Percentiles rank a stretch among this genome's conserved stretches.
Conservation (phyloP, 2,797 vertebrate genomes). For the Anisognathus igniventris region DNA sequence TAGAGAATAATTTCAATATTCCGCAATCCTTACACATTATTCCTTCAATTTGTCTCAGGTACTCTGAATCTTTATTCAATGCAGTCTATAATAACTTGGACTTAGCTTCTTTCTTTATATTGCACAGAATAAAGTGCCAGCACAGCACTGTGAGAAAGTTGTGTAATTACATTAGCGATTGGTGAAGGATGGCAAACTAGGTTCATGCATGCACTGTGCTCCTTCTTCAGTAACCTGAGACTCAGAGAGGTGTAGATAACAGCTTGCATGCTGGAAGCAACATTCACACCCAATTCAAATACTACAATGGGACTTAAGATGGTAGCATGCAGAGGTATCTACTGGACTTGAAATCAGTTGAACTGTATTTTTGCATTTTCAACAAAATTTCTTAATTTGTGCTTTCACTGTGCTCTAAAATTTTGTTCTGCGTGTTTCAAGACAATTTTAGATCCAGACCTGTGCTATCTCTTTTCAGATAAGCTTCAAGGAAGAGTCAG, state of each 20-base stretch:
- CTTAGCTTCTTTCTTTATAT: neutral
- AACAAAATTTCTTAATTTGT: neutral
- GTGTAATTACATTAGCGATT: neutral
- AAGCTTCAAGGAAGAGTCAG: neutral
- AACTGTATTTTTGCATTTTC: neutral
- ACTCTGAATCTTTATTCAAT: neutral
- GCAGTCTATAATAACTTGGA: slow-evolving; percentile 19
- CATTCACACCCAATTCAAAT: neutral
- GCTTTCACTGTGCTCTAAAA: neutral
- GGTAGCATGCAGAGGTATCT: neutral
- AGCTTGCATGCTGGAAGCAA: neutral
- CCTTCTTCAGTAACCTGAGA: neutral
- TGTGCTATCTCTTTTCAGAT: neutral
- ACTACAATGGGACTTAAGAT: neutral
- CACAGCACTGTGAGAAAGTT: neutral
- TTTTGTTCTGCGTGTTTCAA: neutral
- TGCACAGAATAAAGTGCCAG: neutral
- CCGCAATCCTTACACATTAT: neutral
- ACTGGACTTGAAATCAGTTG: neutral
- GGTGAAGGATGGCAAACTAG: neutral
- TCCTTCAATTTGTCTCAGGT: slow-evolving; percentile 21
- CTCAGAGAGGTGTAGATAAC: neutral
- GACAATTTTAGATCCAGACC: neutral
- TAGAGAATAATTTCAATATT: neutral
- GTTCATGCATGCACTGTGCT: neutral